These are phyloP conservation scores for Eristalinus aeneus DNA, from an alignment of 2,888 invertebrate genomes.

Conservation along the genomic window DNA sequence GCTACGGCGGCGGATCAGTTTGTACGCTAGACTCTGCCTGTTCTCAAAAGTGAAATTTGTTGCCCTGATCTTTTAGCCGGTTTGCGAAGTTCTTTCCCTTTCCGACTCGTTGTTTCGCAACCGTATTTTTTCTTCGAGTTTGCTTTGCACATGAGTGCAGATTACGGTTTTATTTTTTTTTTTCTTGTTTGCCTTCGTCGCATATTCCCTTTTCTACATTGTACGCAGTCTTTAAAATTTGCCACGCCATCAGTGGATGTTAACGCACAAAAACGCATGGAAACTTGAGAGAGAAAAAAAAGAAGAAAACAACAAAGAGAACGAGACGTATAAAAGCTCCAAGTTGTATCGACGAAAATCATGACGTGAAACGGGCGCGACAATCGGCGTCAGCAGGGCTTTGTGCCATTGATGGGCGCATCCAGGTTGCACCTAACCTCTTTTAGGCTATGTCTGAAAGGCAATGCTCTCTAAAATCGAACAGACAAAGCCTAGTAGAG, in stretches of 20 bases:
- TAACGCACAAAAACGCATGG: not conserved
- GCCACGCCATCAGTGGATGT: slow-evolving; percentile 23
- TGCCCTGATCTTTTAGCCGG: slow-evolving; percentile 15
- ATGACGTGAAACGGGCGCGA: slow-evolving; percentile 22
- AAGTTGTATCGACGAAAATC: not conserved
- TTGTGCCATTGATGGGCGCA: slow-evolving; percentile 33
- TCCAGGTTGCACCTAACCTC: slow-evolving; percentile 83
- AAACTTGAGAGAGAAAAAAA: not conserved
- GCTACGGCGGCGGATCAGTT: slow-evolving; percentile 62
- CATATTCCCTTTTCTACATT: not conserved
- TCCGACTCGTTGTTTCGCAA: slow-evolving; percentile 8
- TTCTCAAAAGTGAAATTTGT: slow-evolving; percentile 27
- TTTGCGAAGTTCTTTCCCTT: slow-evolving; percentile 23
- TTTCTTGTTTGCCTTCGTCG: not conserved
- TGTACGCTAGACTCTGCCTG: slow-evolving; percentile 15
- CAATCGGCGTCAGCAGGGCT: not conserved
- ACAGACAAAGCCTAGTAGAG: slow-evolving; percentile 86
- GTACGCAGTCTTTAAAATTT: slow-evolving; percentile 19
- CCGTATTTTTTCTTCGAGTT: not conserved
- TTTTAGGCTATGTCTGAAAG: slow-evolving; percentile 84
- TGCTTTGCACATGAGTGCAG: slow-evolving; percentile 35
- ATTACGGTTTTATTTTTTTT: slow-evolving; percentile 11
- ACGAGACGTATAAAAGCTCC: not conserved
- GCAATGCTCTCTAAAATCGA: slow-evolving; percentile 70
- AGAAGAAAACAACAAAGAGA: not conserved